Conservation (phyloP, 2,888 invertebrate genomes). For the Epinotia brunnichana region DNA sequence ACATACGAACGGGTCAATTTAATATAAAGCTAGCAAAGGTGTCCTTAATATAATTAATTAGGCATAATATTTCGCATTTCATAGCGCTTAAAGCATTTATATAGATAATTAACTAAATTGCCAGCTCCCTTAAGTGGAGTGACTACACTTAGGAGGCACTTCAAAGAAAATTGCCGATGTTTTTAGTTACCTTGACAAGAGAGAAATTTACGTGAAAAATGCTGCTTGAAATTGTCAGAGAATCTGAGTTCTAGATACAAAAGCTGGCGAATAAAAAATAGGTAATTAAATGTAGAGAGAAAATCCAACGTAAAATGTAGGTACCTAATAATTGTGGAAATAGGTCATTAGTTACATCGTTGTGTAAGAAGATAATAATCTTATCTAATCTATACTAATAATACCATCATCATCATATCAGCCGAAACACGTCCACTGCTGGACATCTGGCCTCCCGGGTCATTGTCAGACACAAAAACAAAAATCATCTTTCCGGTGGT, state of each 20-base stretch:
- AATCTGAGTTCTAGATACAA: neutral
- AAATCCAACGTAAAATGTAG: no score
- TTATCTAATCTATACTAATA: no score
- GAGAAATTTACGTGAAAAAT: conserved; percentile 29
- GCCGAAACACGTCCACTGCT: no score
- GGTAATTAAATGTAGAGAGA: neutral
- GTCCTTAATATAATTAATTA: conserved; percentile 48
- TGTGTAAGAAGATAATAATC: no score
- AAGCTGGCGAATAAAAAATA: neutral
- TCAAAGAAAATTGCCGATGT: conserved; percentile 56
- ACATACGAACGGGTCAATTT: no score
- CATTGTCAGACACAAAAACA: no score
- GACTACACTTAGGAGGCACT: conserved; percentile 61
- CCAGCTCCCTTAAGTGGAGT: conserved; percentile 59
- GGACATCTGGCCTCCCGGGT: no score
- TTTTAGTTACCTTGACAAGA: conserved; percentile 55
- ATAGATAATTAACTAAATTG: conserved; percentile 73
- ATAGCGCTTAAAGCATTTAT: conserved; percentile 66
- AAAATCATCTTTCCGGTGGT: no score
- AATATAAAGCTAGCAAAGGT: no score
- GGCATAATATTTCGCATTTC: conserved; percentile 61
- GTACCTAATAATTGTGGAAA: no score
- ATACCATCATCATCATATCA: no score
- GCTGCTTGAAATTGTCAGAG: neutral
- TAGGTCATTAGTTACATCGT: no score